Conservation (phyloP, 2,797 vertebrate species). For the Lithobates pipiens region DNA sequence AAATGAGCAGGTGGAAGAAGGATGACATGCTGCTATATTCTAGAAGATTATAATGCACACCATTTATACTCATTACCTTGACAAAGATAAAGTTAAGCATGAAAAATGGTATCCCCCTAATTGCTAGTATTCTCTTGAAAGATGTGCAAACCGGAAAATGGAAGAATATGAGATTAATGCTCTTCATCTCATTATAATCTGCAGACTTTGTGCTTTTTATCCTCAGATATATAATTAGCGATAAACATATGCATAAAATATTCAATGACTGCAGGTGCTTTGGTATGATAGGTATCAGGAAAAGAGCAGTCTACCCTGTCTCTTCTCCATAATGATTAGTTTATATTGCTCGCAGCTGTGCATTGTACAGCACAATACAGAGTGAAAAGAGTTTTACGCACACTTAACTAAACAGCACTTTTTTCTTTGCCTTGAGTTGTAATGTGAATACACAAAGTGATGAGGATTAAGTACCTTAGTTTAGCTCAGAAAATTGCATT, state of each 20-base stretch:
- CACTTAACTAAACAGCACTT: constrained; percentile 6
- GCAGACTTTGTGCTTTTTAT: constrained; percentile 60
- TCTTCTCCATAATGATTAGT: constrained; percentile 57
- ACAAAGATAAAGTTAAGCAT: constrained; percentile 63
- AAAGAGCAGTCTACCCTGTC: constrained; percentile 27
- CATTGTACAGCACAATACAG: constrained; percentile 56
- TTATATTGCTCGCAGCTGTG: constrained; percentile 61
- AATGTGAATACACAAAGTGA: constrained; percentile 47
- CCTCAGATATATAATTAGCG: constrained; percentile 56
- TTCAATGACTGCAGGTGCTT: constrained; percentile 60
- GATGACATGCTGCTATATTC: constrained; percentile 49
- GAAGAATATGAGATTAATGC: constrained; percentile 50
- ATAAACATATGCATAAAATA: constrained; percentile 60
- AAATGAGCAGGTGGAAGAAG: constrained; percentile 58
- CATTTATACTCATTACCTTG: constrained; percentile 63
- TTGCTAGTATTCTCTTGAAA: constrained; percentile 57
- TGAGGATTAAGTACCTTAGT: constrained; percentile 2
- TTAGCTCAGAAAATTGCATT: constrained; percentile 28
- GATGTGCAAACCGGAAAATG: constrained; percentile 53
- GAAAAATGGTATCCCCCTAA: constrained; percentile 58
- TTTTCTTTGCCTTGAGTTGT: constrained; percentile 27
- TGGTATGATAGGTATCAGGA: constrained; percentile 57
- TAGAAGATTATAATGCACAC: constrained; percentile 59
- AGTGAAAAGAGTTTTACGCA: constrained; percentile 40
- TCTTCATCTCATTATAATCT: constrained; percentile 56